Base-by-base conservation (phyloP, 2,888 invertebrate genomes). In the Chaitophorus viminalis region DNA sequence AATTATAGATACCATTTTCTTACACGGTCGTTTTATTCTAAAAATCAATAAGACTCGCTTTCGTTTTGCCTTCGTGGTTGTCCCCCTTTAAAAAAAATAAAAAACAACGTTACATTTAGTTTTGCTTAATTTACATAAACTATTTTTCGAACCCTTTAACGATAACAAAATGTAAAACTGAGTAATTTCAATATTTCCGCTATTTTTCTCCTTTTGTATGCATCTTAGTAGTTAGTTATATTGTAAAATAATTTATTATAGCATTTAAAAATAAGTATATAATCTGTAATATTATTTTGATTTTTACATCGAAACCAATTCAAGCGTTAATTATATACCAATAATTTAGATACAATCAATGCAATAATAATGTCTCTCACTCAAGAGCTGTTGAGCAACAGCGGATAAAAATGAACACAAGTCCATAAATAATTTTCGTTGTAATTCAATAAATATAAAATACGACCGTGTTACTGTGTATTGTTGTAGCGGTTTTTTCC, bases 1-100 rank as follows among this genome's bases (percentile, higher is more conserved):
- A 83, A 83, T 83, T 83, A 60, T 83, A 75, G 74, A 83, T 83
- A 75, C 83, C 83, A 46, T 84, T 84, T 76, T 76, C 84, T 65
- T 84, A 11, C 65, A 18, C 76, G 65, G 75, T 76, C 75, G 84
- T 84, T 84, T 76, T 25, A 29, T 68, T 68, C 31, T 46, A 31
- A 84, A 65, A 84, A 84, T 84, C 84, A 84, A 84, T 84, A 84
- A 84, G 46, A 68, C 76, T 76, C 76, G 65, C 65, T 74, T 39
- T 82, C 52, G 52, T 82, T 81, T 81, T 36, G 52, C 72, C 54
- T 36, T 46, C 52, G 60, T 25, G 65, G 36, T 76, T 76, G 60
- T n/a, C 82, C 74, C 21, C 39, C 4, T 21, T 31, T 31, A 21
- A 11, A n/a, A 75, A 75, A 65, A 79, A 83, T 33, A 82, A 68